Conservation (phyloP, 2,797 vertebrate species). For the Falco columbarius region DNA sequence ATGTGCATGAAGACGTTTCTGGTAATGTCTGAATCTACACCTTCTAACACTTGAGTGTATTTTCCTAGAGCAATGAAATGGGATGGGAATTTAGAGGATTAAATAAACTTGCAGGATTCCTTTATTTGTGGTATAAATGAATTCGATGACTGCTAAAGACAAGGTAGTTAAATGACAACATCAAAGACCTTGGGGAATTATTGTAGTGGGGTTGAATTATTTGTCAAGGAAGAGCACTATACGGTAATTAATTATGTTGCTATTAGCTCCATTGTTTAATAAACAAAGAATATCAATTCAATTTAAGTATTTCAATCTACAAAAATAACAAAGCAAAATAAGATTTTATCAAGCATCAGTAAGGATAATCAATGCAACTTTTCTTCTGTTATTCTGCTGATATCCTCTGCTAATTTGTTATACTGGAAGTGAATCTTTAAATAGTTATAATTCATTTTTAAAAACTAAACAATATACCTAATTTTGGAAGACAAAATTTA, state of each 20-base stretch:
- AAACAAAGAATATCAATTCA: not conserved
- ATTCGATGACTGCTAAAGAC: not conserved
- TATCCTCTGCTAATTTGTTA: not conserved
- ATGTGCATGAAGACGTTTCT: not conserved
- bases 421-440: not conserved
- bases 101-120: not conserved
- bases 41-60: not conserved
- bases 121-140: not conserved
- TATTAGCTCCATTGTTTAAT: not conserved
- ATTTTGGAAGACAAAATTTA: not conserved
- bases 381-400: not conserved
- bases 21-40: not conserved
- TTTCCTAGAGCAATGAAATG: not conserved
- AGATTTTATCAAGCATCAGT: not conserved
- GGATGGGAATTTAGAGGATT: not conserved
- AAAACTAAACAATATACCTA: not conserved
- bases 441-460: not conserved
- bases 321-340: not conserved
- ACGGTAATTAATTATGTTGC: not conserved
- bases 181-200: not conserved
- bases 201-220: not conserved
- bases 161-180: not conserved
- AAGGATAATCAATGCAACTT: not conserved
- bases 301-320: not conserved
- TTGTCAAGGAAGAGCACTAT: not conserved